These are phyloP conservation scores for Masticophis lateralis DNA, from an alignment of 2,797 vertebrate genomes.

Conservation along the genomic window DNA sequence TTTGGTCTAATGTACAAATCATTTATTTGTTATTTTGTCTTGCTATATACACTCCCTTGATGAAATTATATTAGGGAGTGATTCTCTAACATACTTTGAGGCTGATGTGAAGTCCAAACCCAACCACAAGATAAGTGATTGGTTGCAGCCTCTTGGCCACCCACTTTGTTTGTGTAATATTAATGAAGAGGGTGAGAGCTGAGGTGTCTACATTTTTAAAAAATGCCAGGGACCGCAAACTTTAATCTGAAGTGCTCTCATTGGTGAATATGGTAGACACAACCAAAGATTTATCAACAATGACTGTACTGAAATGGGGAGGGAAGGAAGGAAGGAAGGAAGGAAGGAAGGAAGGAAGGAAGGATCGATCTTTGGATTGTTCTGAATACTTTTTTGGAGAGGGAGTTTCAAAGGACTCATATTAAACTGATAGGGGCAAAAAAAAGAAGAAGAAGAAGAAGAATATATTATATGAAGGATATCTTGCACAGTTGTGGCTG, in stretches of 20 bases:
- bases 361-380: neutral
- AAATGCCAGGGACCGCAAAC: neutral
- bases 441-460: no score
- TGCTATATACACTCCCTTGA: neutral
- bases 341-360: neutral
- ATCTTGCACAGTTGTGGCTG: neutral
- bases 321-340: neutral
- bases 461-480: neutral
- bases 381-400: neutral
- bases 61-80: neutral
- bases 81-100: slow-evolving; percentile 2
- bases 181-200: neutral
- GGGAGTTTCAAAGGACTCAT: neutral
- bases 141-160: slow-evolving; percentile 20
- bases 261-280: neutral
- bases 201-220: neutral
- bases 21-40: slow-evolving; percentile 1
- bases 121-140: slow-evolving; percentile 29
- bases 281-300: neutral
- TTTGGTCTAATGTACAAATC: neutral
- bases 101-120: slow-evolving; percentile 24
- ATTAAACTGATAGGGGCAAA: neutral
- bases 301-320: neutral
- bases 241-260: neutral
- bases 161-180: neutral